Base-by-base conservation (phyloP, 2,888 invertebrate genomes). In the Phaedon cochleariae region DNA sequence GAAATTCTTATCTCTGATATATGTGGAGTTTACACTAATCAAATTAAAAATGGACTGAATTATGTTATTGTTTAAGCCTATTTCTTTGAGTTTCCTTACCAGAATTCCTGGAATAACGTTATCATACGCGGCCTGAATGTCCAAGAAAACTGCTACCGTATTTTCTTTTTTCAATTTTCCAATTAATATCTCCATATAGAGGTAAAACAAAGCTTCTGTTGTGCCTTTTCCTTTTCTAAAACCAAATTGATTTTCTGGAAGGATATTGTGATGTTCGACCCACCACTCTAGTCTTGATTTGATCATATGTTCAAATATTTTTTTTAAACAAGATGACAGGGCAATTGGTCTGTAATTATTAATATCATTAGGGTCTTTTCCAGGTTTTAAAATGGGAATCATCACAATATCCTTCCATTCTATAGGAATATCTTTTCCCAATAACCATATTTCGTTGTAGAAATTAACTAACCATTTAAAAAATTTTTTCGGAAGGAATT, bases 191-290 rank as follows among this genome's bases (percentile, higher is more conserved):
- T 48, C 15, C 49, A 29, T 31, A 17, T 54, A 54, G 17, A 37
- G 20, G 10, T 7, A 17, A 9, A 54, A 54, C 1, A 54, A 20
- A 17, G 34, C 54, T 12, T 54, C 37, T 20, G n/a, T 10, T 9
- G 37, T 31, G 17, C 57, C 48, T 59, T 45, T 58, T 2, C 52
- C 63, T 59, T 63, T 63, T 15, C 63, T 22, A 31, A 58, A 63
- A 3, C 63, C 63, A 34, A 46, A 58, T 45, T 52, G 63, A 12
- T 34, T 20, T 5, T 46, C 17, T 15, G 21, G 22, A n/a, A 63
- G 21, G 10, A 49, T 26, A 37, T 58, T 63, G 6, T 26, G 3
- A 7, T 26, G 26, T 26, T 26, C 26, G 26, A 26, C 7, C 26
- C 26, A 26, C 26, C 7, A 26, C 7, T 26, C n/a, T n/a, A n/a